Evolutionary conservation across 2,113 vertebrate genomes (phyloP), one percentile per base, ranked within the genome.

Genomic region (Calypte anna): DNA sequence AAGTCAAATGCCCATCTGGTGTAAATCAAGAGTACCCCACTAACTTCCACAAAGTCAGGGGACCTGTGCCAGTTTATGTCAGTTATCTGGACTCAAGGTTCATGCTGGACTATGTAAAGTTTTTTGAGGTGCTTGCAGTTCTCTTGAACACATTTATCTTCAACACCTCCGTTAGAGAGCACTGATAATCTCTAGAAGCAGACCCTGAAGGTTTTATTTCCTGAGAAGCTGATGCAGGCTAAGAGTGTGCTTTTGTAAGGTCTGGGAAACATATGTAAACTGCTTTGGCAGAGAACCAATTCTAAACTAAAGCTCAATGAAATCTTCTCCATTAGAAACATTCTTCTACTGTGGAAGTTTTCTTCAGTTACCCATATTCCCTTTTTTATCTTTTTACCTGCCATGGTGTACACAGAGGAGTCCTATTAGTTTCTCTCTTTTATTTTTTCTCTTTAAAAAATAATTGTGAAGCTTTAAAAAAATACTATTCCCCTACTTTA

Each of bases 201-300:
- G 64, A 77, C 14, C 40, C 36, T 68, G 38, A 77, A 86, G 40
- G 50, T 12, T 83, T 88, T 94, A 31, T 75, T 95, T 96, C 76
- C 90, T 78, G 57, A 82, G 53, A 69, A 80, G 61, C 9, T 69
- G 66, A 61, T 59, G 58, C 8, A 62, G 76, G 51, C 17, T 76
- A 50, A n/a, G 31, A 78, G 27, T 6, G 5, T 84, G 68, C 12
- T 93, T 82, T 88, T 10, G 5, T 50, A 83, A 84, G 17, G 40
- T 86, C 91, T 88, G 88, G 72, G 36, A 93, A 91, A 95, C 88
- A 92, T 33, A 91, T 82, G 82, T 59, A 88, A 91, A 88, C 50
- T 74, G 16, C 57, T 93, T 75, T 94, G 90, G 76, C 85, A 91
- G 31, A 58, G 44, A 88, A 80, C 28, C 82, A 83, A 19, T 30